These are phyloP conservation scores for Leptarthrus brevirostris DNA, from an alignment of 2,888 invertebrate species.

Conservation along the genomic window DNA sequence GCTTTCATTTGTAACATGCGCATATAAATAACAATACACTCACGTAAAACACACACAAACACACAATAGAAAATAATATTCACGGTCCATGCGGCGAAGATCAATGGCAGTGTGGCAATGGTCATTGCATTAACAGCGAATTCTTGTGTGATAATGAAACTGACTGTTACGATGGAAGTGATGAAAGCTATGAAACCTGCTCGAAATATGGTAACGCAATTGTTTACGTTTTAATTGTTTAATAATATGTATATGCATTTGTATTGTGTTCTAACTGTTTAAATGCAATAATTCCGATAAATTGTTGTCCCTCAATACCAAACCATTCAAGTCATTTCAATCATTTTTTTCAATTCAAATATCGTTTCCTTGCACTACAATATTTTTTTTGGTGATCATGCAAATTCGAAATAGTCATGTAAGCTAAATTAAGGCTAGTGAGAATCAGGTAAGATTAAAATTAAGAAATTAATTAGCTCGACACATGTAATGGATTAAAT, in stretches of 20 bases:
- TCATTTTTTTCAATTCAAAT: conserved; percentile 14
- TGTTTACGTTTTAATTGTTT: conserved; percentile 46
- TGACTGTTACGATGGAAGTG: conserved; percentile 74
- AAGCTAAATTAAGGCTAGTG: not conserved
- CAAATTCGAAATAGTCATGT: conserved; percentile 12
- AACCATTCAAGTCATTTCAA: conserved; percentile 6
- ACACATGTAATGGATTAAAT: not conserved
- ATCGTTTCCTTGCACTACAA: conserved; percentile 5
- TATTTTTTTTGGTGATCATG: conserved; percentile 47
- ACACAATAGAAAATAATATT: conserved; percentile 37
- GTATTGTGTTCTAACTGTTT: not conserved
- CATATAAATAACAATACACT: conserved; percentile 23
- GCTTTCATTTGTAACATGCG: conserved; percentile 31
- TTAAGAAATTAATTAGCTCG: too few species aligned
- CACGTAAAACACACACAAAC: not conserved
- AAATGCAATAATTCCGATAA: too few species aligned
- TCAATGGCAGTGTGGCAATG: conserved; percentile 74
- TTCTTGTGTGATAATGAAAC: conserved; percentile 70
- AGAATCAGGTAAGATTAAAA: conserved; percentile 20
- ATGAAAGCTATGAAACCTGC: conserved; percentile 67
- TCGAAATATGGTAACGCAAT: conserved; percentile 60
- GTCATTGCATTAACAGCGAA: conserved; percentile 71
- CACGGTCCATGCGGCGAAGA: conserved; percentile 58
- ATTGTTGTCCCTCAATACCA: not conserved
- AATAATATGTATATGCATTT: conserved; percentile 9